phyloP scores from a whole-genome alignment of 35 echinoderm and acorn worm genomes.

The Acanthaster planci region DNA sequence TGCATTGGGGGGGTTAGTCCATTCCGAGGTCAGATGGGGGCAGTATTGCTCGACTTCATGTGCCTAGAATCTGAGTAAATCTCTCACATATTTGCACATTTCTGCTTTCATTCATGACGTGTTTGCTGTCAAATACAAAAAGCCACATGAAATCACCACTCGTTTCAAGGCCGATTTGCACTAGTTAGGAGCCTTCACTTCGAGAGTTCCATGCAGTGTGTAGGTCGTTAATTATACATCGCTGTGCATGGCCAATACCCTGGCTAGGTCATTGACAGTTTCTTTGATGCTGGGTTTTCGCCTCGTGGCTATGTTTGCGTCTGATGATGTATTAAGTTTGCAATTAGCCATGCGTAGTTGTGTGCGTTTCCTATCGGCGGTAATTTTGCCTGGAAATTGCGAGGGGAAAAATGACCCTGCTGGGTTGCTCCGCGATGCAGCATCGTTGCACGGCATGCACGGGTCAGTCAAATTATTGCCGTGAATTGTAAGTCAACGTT shows the following conservation, averaged over 20 bases:
- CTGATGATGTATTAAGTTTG: slow-evolving; percentile 7
- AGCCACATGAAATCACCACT: too few relatives aligned
- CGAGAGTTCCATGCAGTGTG: too few relatives aligned
- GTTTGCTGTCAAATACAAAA: too few relatives aligned
- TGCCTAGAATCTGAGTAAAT: too few relatives aligned
- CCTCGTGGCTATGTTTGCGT: slow-evolving; percentile 17
- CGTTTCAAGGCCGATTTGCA: too few relatives aligned
- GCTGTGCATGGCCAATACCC: not conserved
- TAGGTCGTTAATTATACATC: too few relatives aligned
- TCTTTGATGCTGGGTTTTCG: not conserved
- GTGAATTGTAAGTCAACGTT: not conserved
- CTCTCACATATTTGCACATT: too few relatives aligned
- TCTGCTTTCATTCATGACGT: too few relatives aligned
- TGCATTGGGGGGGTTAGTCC: too few relatives aligned
- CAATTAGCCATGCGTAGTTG: slow-evolving; percentile 17
- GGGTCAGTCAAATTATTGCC: slow-evolving; percentile 8
- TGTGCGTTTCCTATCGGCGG: slow-evolving; percentile 18
- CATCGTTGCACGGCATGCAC: not conserved
- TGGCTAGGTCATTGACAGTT: slow-evolving; percentile 12
- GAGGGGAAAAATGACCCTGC: not conserved
- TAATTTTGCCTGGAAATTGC: slow-evolving; percentile 16
- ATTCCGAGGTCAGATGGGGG: too few relatives aligned
- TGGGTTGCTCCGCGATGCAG: not conserved
- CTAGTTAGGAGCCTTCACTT: too few relatives aligned
- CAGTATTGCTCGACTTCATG: too few relatives aligned